These are phyloP conservation scores for Eustalomyia histrio DNA, from an alignment of 2,888 invertebrate species.

Conservation along the genomic window DNA sequence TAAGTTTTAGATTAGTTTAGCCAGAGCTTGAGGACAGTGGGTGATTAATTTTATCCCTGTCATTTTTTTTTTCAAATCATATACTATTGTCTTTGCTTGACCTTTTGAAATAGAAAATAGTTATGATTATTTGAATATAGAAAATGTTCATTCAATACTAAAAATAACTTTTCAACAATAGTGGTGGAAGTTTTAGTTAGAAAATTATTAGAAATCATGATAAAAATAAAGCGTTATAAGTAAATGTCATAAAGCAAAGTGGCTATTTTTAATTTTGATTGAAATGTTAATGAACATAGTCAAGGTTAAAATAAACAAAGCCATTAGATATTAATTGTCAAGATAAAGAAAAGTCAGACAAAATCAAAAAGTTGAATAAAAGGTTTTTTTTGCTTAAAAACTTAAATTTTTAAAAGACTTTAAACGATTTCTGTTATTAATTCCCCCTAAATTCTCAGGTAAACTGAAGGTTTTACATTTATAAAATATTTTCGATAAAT, in stretches of 20 bases:
- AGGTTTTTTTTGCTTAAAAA: too few species aligned
- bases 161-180: not conserved
- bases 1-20: not conserved
- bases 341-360: not conserved
- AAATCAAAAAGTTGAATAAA: too few species aligned
- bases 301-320: not conserved
- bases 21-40: not conserved
- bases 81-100: constrained; percentile 12
- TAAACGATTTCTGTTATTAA: too few species aligned
- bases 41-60: not conserved
- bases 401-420: too few species aligned
- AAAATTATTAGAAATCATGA: not conserved
- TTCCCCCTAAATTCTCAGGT: too few species aligned
- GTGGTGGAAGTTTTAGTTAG: not conserved
- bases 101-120: constrained; percentile 5
- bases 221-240: not conserved
- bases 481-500: too few species aligned
- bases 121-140: not conserved
- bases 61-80: not conserved
- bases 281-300: not conserved
- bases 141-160: not conserved
- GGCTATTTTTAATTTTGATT: not conserved
- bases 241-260: not conserved
- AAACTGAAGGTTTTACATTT: too few species aligned
- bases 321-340: not conserved